Evolutionary conservation across 1,140 invertebrate species (phyloP).

Genomic region (Drosophila repletoides): DNA sequence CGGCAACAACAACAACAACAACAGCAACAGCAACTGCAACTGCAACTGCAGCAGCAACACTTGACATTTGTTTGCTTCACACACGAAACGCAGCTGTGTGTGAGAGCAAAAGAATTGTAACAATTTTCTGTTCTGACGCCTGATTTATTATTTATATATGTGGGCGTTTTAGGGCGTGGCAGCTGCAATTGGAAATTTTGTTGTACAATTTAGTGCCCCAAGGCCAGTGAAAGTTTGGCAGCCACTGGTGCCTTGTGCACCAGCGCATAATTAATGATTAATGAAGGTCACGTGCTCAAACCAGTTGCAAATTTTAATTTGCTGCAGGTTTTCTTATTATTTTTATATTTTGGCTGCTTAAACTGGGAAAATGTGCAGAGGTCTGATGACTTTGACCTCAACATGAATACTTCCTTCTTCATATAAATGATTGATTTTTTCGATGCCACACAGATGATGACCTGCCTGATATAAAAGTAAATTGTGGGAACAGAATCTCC

Average conservation of each 20-base stretch:
- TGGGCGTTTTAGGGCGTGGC: constrained; percentile 4
- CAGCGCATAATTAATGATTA: constrained; percentile 31
- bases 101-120: constrained; percentile 22
- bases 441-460: neutral
- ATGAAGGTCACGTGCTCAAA: constrained; percentile 33
- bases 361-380: constrained; percentile 8
- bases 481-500: too few species aligned
- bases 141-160: constrained; percentile 35
- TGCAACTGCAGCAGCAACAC: constrained; percentile 32
- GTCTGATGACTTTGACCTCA: constrained; percentile 58
- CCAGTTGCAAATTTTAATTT: constrained; percentile 15
- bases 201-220: neutral
- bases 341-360: neutral
- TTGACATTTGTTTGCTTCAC: constrained; percentile 50
- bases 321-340: neutral
- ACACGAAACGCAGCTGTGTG: neutral
- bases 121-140: constrained; percentile 37
- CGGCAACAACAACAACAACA: constrained; percentile 11
- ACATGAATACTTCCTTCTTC: constrained; percentile 12
- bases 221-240: constrained; percentile 57
- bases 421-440: constrained; percentile 40
- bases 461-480: too few species aligned
- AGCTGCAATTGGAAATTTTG: constrained; percentile 19
- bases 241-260: neutral
- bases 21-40: constrained; percentile 14